These are phyloP conservation scores for Epizoanthus stellaris DNA, from an alignment of 92 coral and sea anemone species.

Conservation along the genomic window DNA sequence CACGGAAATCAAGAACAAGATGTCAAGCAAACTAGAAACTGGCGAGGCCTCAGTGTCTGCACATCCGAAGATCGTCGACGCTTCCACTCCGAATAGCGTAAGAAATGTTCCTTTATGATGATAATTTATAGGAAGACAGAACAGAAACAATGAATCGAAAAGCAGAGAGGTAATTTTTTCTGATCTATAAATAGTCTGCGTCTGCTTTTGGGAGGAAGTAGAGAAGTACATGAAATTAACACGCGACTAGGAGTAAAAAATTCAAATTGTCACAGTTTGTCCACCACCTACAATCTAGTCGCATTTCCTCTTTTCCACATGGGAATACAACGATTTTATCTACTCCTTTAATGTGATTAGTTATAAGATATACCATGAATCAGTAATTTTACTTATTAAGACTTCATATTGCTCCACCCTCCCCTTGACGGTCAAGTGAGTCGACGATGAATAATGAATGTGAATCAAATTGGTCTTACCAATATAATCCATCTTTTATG, in stretches of 20 bases:
- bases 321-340: not conserved
- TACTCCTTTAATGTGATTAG: not conserved
- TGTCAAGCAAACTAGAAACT: conserved; percentile 30
- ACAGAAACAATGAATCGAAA: conserved; percentile 29
- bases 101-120: conserved; percentile 35
- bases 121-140: conserved; percentile 25
- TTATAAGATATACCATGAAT: not conserved
- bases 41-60: not conserved
- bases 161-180: not conserved
- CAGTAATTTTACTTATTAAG: not conserved
- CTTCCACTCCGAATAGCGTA: conserved; percentile 27
- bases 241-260: too few relatives aligned
- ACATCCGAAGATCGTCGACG: conserved; percentile 16
- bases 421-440: not conserved
- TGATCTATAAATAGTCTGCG: conserved; percentile 4
- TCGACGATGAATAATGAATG: conserved; percentile 4
- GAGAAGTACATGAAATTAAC: not conserved
- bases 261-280: too few relatives aligned
- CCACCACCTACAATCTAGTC: too few relatives aligned
- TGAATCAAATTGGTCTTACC: conserved; percentile 17
- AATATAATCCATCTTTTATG: conserved; percentile 3
- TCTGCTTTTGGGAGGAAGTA: conserved; percentile 23
- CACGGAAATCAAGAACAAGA: not conserved
- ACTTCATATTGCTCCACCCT: conserved; percentile 15
- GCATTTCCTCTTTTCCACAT: not conserved